A percentile compares a stretch with the other conserved stretches of the same genome.
These are phyloP conservation scores for Eurytoma californica DNA, from an alignment of 2,888 invertebrate genomes.

Conservation along the genomic window DNA sequence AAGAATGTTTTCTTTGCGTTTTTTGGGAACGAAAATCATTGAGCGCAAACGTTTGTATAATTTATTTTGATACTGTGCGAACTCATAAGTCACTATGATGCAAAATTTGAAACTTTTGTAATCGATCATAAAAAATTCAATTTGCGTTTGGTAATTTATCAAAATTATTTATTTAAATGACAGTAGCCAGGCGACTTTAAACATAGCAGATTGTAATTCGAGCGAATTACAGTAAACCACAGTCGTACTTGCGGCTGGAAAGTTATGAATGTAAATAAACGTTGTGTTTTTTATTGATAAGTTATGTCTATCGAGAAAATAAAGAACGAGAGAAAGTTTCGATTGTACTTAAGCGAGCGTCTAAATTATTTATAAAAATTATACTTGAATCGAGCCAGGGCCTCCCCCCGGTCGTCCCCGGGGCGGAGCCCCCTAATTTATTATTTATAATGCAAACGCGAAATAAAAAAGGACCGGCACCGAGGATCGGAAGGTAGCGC, in stretches of 20 bases:
- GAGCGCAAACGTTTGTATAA: too few species aligned
- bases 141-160: background rate
- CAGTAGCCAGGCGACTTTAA: slow-evolving; percentile 23
- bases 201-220: slow-evolving; percentile 5
- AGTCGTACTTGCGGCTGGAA: slow-evolving; percentile 26
- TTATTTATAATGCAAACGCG: slow-evolving; percentile 32
- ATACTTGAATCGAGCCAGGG: slow-evolving; percentile 33
- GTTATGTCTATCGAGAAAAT: slow-evolving; percentile 20
- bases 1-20: background rate
- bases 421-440: slow-evolving; percentile 47
- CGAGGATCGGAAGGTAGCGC: slow-evolving; percentile 4
- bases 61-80: too few species aligned
- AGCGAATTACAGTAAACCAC: slow-evolving; percentile 17
- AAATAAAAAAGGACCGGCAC: slow-evolving; percentile 29
- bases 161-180: background rate
- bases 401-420: slow-evolving; percentile 11
- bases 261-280: slow-evolving; percentile 46
- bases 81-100: too few species aligned
- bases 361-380: slow-evolving; percentile 50
- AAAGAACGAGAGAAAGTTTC: slow-evolving; percentile 38
- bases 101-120: too few species aligned
- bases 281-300: slow-evolving; percentile 42
- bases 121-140: too few species aligned
- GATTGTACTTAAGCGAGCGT: slow-evolving; percentile 56
- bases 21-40: too few species aligned